Conservation (phyloP, 2,888 invertebrate genomes). For the Apamea monoglypha region DNA sequence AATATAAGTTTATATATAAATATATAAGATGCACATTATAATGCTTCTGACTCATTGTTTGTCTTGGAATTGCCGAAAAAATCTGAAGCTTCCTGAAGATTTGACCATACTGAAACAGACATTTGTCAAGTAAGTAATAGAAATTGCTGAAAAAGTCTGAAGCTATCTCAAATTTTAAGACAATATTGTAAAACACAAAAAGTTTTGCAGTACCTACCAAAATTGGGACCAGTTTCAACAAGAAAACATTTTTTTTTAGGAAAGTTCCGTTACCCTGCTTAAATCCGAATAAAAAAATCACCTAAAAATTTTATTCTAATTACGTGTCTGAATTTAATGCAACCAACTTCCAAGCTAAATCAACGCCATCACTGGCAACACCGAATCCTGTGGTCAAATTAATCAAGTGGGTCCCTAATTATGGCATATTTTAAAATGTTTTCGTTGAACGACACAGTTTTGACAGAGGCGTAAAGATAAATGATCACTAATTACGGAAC, state of each 20-base stretch:
- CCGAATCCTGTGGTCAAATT: slow-evolving; percentile 76
- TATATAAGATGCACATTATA: no score
- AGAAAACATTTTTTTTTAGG: not conserved
- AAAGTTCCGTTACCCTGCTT: not conserved
- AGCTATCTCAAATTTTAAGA: not conserved
- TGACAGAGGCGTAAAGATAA: slow-evolving; percentile 87
- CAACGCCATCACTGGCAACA: slow-evolving; percentile 44
- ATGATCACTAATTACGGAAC: slow-evolving; percentile 85
- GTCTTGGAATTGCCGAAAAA: no score
- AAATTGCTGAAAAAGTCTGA: not conserved
- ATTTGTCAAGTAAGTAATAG: not conserved
- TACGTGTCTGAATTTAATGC: not conserved
- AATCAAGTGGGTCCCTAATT: slow-evolving; percentile 84
- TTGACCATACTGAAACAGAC: no score
- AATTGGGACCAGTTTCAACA: no score
- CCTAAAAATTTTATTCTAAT: not conserved
- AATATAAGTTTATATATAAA: no score
- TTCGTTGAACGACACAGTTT: slow-evolving; percentile 87
- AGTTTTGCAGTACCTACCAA: not conserved
- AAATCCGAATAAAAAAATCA: no score
- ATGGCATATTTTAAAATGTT: slow-evolving; percentile 86
- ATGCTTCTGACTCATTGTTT: no score
- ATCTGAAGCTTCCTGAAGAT: no score
- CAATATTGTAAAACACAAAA: no score
- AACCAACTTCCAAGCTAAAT: slow-evolving; percentile 10